Percentiles rank a stretch among this genome's conserved stretches.
Evolutionary conservation across 92 coral and sea anemone species (phyloP).

Genomic region (Epizoanthus stellaris): DNA sequence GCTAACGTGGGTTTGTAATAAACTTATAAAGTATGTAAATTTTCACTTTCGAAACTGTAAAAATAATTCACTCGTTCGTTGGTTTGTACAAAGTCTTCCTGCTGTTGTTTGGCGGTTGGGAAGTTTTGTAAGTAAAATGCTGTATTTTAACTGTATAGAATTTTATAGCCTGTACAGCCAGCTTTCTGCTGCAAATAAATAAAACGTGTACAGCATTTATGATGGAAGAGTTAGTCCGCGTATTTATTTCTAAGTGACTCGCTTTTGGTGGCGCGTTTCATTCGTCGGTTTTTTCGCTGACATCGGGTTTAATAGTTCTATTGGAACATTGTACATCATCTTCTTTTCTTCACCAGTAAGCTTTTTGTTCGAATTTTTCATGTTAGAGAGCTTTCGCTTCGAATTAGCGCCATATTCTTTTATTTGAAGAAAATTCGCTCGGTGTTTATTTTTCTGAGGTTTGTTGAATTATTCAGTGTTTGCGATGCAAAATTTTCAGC

Average conservation of each 20-base stretch:
- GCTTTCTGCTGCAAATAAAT: slow-evolving; percentile 78
- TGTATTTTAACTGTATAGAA: slow-evolving; percentile 92
- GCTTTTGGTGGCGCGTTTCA: neutral
- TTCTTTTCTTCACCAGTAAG: too few species aligned
- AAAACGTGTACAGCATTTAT: slow-evolving; percentile 57
- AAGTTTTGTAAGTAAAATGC: slow-evolving; percentile 87
- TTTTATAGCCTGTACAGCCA: slow-evolving; percentile 94
- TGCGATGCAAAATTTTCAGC: slow-evolving; percentile 47
- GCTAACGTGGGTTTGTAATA: slow-evolving; percentile 51
- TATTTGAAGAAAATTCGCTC: slow-evolving; percentile 46
- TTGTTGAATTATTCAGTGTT: slow-evolving; percentile 65
- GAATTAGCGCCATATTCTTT: slow-evolving; percentile 4
- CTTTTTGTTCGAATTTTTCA: neutral
- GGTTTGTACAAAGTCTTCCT: slow-evolving; percentile 66
- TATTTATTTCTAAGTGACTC: slow-evolving; percentile 26
- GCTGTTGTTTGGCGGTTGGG: slow-evolving; percentile 34
- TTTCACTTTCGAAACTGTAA: slow-evolving; percentile 77
- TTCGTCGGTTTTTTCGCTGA: neutral
- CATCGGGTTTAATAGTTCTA: neutral
- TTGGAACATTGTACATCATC: too few species aligned
- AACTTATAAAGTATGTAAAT: slow-evolving; percentile 61
- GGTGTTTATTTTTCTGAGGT: slow-evolving; percentile 58
- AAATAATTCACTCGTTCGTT: slow-evolving; percentile 61
- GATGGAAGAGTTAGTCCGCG: slow-evolving; percentile 34
- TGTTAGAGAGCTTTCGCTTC: neutral